These are phyloP conservation scores for Pipa parva DNA, from an alignment of 2,113 vertebrate genomes.

Conservation along the genomic window DNA sequence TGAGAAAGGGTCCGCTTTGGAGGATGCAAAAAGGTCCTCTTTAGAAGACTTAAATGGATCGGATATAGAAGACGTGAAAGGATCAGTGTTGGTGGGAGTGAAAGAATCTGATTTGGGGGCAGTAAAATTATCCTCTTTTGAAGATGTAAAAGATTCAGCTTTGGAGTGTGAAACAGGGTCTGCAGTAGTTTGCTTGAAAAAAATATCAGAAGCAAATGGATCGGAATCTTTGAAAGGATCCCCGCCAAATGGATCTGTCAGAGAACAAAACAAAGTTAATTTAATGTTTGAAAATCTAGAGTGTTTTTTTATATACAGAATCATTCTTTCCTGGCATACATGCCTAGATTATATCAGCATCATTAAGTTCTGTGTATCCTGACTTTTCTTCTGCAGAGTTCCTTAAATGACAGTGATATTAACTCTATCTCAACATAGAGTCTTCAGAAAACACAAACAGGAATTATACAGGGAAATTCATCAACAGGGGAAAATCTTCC, in stretches of 20 bases:
- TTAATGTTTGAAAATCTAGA: too few relatives aligned
- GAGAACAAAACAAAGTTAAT: neutral
- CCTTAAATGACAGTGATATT: too few relatives aligned
- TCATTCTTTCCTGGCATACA: too few relatives aligned
- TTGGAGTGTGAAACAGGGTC: conserved; percentile 67
- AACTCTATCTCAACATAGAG: too few relatives aligned
- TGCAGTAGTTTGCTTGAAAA: conserved; percentile 77
- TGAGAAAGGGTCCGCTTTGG: conserved; percentile 20
- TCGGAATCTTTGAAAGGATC: conserved; percentile 97
- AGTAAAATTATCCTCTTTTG: neutral
- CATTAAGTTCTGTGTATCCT: too few relatives aligned
- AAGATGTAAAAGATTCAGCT: conserved; percentile 64
- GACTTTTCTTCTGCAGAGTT: too few relatives aligned
- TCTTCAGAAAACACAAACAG: too few relatives aligned
- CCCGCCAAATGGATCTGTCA: conserved; percentile 87
- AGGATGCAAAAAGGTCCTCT: conserved; percentile 65
- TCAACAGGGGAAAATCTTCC: too few relatives aligned
- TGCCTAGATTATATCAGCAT: too few relatives aligned
- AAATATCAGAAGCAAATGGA: conserved; percentile 88
- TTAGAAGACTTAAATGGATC: conserved; percentile 63
- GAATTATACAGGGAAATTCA: too few relatives aligned
- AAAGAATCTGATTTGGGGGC: conserved; percentile 69
- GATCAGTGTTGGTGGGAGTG: conserved; percentile 61
- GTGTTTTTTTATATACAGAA: too few relatives aligned
- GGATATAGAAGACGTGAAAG: conserved; percentile 64